phyloP scores from a whole-genome alignment of 2,797 vertebrate genomes.

The Crotalus adamanteus region DNA sequence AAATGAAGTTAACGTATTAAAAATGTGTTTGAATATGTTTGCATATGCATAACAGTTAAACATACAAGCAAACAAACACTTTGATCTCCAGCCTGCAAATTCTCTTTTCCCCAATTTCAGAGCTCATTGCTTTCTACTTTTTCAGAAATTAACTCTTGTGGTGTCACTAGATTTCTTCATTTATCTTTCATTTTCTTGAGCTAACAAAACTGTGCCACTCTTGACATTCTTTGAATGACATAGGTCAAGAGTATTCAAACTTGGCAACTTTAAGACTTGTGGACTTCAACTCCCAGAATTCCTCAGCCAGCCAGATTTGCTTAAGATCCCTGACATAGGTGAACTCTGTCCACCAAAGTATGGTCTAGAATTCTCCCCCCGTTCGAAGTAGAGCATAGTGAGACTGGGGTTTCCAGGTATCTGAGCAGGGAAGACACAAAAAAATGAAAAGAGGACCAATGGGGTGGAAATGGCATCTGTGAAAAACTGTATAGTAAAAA shows the following conservation, averaged over 20 bases:
- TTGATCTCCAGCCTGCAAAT: background rate
- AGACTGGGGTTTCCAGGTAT: background rate
- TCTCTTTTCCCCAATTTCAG: background rate
- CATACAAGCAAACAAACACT: background rate
- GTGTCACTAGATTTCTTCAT: background rate
- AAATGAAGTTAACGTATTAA: background rate
- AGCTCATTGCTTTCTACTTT: background rate
- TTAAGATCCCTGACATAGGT: background rate
- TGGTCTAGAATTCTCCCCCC: background rate
- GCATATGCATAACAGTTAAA: background rate
- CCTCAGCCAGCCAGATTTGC: too few relatives aligned
- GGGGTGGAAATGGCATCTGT: background rate
- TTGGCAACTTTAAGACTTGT: too few relatives aligned
- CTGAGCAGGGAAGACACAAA: background rate
- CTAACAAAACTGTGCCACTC: background rate
- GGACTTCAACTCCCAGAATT: too few relatives aligned
- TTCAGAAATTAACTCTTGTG: background rate
- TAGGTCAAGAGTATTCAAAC: background rate
- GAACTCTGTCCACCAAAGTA: background rate
- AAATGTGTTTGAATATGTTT: background rate
- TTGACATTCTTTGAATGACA: background rate
- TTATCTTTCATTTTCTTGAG: background rate
- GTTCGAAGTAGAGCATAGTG: background rate
- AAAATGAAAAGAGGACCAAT: background rate
- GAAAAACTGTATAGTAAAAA: background rate